Percentiles rank a stretch among this genome's conserved stretches.
These are phyloP conservation scores for Holacanthella duospinosa DNA, from an alignment of 2,888 invertebrate species.

Conservation along the genomic window DNA sequence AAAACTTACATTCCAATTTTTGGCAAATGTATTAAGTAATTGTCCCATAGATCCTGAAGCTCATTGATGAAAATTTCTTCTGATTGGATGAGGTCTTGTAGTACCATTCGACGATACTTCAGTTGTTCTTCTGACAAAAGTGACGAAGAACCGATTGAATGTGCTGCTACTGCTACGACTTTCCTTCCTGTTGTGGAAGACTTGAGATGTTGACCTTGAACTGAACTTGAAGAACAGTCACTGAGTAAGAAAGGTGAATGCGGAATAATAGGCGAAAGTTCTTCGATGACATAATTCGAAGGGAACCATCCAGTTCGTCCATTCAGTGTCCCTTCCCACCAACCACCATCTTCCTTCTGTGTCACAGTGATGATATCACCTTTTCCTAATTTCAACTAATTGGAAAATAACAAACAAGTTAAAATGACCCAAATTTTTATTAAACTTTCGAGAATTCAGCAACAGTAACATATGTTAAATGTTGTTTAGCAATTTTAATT, in stretches of 20 bases:
- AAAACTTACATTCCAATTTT: slow-evolving; percentile 72
- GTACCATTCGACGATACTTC: slow-evolving; percentile 70
- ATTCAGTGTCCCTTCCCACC: slow-evolving; percentile 91
- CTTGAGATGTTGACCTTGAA: too few relatives aligned
- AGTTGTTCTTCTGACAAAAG: slow-evolving; percentile 38
- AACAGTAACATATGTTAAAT: too few relatives aligned
- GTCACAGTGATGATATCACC: too few relatives aligned
- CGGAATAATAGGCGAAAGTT: too few relatives aligned
- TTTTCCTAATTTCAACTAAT: too few relatives aligned
- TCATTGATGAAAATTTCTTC: slow-evolving; percentile 84
- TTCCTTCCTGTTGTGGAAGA: too few relatives aligned
- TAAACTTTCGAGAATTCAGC: too few relatives aligned
- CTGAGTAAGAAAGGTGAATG: background rate
- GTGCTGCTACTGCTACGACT: background rate
- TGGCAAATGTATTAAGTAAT: slow-evolving; percentile 63
- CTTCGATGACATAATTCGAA: slow-evolving; percentile 79
- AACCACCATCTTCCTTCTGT: slow-evolving; percentile 90
- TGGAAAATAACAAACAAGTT: too few relatives aligned
- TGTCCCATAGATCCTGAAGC: slow-evolving; percentile 43
- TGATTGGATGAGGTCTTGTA: slow-evolving; percentile 83
- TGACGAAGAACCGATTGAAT: background rate
- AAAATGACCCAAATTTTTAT: too few relatives aligned
- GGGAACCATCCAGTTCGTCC: slow-evolving; percentile 98
- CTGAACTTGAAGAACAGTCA: too few relatives aligned
- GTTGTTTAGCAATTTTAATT: too few relatives aligned